These are phyloP conservation scores for Ctenoplectra terminalis DNA, from an alignment of 1,140 invertebrate genomes.

Conservation along the genomic window DNA sequence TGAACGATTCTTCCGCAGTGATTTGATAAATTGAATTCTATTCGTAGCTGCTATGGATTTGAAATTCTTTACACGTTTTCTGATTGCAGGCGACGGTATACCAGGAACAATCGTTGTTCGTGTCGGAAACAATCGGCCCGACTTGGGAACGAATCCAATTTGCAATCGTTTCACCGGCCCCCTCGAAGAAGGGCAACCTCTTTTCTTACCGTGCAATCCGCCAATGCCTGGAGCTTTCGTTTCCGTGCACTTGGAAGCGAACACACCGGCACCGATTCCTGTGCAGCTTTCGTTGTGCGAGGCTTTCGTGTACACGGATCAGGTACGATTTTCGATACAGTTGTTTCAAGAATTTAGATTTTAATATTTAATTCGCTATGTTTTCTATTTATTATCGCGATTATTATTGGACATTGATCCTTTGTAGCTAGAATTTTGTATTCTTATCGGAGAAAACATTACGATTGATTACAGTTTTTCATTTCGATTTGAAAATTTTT, in stretches of 20 bases:
- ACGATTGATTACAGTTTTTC: no score
- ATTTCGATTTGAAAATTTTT: no score
- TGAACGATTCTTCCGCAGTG: no score
- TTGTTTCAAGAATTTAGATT: no score
- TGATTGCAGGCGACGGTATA: slow-evolving; percentile 84
- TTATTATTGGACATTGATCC: no score
- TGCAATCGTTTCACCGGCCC: slow-evolving; percentile 95
- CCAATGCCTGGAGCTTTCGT: slow-evolving; percentile 98
- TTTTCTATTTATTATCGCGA: no score
- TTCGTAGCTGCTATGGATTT: background rate
- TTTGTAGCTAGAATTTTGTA: no score
- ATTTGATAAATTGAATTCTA: no score
- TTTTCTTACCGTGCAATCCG: slow-evolving; percentile 96
- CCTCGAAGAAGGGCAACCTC: slow-evolving; percentile 94
- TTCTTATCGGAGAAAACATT: no score
- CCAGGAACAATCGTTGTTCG: slow-evolving; percentile 94
- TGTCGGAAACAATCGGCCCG: slow-evolving; percentile 97
- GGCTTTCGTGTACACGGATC: slow-evolving; percentile 97
- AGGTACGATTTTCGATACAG: no score
- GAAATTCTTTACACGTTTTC: background rate
- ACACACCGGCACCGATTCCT: slow-evolving; percentile 81
- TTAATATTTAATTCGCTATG: no score
- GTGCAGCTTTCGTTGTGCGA: slow-evolving; percentile 95
- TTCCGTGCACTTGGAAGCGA: slow-evolving; percentile 93
- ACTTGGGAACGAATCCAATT: slow-evolving; percentile 95